Base-by-base conservation (phyloP, 1,140 invertebrate species). In the Achatina immaculata region DNA sequence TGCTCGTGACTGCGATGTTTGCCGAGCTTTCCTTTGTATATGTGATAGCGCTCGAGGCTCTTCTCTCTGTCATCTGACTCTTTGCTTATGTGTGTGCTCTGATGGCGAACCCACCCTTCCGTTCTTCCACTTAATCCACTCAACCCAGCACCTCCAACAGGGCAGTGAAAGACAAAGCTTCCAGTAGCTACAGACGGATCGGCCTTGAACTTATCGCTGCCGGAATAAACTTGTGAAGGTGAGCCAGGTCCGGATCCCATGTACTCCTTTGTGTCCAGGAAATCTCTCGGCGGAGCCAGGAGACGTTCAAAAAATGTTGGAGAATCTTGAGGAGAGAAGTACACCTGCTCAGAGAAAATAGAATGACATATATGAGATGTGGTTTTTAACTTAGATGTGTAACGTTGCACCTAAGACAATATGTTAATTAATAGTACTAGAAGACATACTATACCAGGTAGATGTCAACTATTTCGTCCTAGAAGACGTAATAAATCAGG, bases 131-230 rank as follows among this genome's bases (percentile, higher is more conserved):
- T 40, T 34, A n/a, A 69, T 42, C 42, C 28, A 1, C 0, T 24
- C 31, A 45, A 34, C 0, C 71, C 71, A 34, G 0, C 43, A 51
- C 16, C 31, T 38, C 55, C 74, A 40, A 42, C 4, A 3, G 74
- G 74, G 21, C 38, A 55, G 24, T 76, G 74, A 43, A 76, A 76
- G 51, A 76, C 74, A 51, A 76, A 76, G 62, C 74, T 76, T 4
- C 74, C 74, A 11, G 74, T 76, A 4, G 51, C 58, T 19, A 76
- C 40, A 1, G 74, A 76, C 19, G 74, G 74, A 36, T 76, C 74
- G 19, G 58, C 43, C 11, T 7, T 62, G 55, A 40, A 34, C 40
- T 76, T 76, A 45, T 36, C 55, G 6, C n/a, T 31, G 40, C 4
- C 7, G 16, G 31, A 34, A 42, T 21, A 43, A 28, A 45, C 3